Evolutionary conservation across 2,888 invertebrate genomes (phyloP).

Genomic region (Polylopha cassiicola): DNA sequence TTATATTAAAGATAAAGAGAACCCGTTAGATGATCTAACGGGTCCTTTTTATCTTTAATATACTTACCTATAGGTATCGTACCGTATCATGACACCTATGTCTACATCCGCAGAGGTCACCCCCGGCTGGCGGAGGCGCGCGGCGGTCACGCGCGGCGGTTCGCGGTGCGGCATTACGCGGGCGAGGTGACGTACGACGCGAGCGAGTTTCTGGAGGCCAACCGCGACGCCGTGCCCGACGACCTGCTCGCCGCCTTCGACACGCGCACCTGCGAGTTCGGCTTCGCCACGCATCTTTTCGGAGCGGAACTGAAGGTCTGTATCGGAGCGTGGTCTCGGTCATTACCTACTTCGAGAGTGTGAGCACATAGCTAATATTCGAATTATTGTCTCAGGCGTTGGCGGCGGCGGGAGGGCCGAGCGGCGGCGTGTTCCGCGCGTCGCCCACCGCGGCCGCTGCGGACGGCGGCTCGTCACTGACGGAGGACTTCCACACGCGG

Average conservation of each 20-base stretch:
- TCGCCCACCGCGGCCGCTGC: constrained; percentile 92
- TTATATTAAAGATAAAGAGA: too few species aligned
- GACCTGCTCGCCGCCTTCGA: constrained; percentile 95
- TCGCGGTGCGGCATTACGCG: constrained; percentile 93
- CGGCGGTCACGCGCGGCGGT: constrained; percentile 87
- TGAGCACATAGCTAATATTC: background rate
- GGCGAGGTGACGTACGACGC: constrained; percentile 90
- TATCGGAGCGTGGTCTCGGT: constrained; percentile 38
- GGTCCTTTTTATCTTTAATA: too few species aligned
- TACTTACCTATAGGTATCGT: too few species aligned
- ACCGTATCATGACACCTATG: constrained; percentile 65
- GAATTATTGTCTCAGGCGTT: constrained; percentile 66
- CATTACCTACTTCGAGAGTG: constrained; percentile 10
- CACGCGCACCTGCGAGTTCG: constrained; percentile 94
- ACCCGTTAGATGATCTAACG: too few species aligned
- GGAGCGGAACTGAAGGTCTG: constrained; percentile 91
- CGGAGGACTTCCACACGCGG: constrained; percentile 96
- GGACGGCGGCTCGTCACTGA: constrained; percentile 86
- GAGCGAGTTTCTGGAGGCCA: constrained; percentile 92
- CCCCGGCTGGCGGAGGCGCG: constrained; percentile 86
- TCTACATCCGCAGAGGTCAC: constrained; percentile 87
- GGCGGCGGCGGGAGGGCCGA: constrained; percentile 84
- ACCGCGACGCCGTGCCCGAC: constrained; percentile 94
- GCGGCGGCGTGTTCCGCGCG: constrained; percentile 90
- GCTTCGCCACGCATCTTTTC: constrained; percentile 97